Percentiles rank a stretch among this genome's conserved stretches.
Conservation (phyloP, 2,888 invertebrate species). For the Caenorhabditis imperialis region DNA sequence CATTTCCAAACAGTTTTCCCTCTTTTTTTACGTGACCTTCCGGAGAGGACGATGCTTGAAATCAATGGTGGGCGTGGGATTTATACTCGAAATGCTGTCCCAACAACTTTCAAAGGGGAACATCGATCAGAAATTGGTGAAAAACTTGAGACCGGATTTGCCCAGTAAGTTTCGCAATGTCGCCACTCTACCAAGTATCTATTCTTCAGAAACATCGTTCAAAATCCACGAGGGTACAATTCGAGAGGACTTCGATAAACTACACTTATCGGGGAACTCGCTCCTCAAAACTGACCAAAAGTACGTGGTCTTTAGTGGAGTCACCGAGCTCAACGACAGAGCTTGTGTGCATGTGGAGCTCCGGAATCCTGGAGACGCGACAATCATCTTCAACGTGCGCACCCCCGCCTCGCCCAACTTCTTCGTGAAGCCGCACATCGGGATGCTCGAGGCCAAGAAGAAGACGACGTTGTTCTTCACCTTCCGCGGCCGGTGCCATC, state of each 20-base stretch:
- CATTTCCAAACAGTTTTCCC: slow-evolving; percentile 34
- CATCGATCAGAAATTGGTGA: not conserved
- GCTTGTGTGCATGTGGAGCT: slow-evolving; percentile 31
- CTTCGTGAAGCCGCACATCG: slow-evolving; percentile 45
- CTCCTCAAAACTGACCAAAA: slow-evolving; percentile 12
- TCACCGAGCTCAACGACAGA: slow-evolving; percentile 15
- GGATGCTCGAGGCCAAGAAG: slow-evolving; percentile 22
- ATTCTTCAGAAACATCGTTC: slow-evolving; percentile 8
- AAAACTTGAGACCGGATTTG: not conserved
- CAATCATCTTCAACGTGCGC: slow-evolving; percentile 40
- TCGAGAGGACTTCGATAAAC: slow-evolving; percentile 8
- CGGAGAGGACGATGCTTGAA: too few species aligned
- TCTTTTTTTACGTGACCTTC: too few species aligned
- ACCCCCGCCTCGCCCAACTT: slow-evolving; percentile 13
- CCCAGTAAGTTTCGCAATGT: not conserved
- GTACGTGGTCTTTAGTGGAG: slow-evolving; percentile 14
- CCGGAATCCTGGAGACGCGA: slow-evolving; percentile 42
- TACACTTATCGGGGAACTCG: slow-evolving; percentile 11
- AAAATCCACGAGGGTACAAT: slow-evolving; percentile 14
- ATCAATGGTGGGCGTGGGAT: too few species aligned
- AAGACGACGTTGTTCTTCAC: slow-evolving; percentile 20
- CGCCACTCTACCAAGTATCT: not conserved
- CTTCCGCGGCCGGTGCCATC: slow-evolving; percentile 28
- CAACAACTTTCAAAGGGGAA: too few species aligned
- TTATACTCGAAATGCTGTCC: too few species aligned